phyloP scores from a whole-genome alignment of 2,888 invertebrate genomes.

The Brachypterus glaber region DNA sequence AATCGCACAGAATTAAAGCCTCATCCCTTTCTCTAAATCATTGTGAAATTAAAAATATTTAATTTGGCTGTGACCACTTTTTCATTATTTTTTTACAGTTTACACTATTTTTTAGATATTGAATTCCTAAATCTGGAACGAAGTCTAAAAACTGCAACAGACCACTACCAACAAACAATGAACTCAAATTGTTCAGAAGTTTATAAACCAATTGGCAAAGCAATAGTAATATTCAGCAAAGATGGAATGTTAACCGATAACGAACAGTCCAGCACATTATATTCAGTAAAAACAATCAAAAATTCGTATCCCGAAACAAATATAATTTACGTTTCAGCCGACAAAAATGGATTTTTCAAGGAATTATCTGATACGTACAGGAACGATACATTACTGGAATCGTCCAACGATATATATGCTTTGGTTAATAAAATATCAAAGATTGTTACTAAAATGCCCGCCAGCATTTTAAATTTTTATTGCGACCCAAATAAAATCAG shows the following conservation, averaged over 20 bases:
- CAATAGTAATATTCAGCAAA: constrained; percentile 44
- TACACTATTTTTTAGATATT: constrained; percentile 46
- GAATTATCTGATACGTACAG: constrained; percentile 24
- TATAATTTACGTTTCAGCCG: constrained; percentile 45
- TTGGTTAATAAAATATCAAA: constrained; percentile 29
- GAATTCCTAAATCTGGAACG: constrained; percentile 44
- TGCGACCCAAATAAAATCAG: constrained; percentile 35
- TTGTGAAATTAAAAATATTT: too few relatives aligned
- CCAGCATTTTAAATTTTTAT: constrained; percentile 32
- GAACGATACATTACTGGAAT: constrained; percentile 43
- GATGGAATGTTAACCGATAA: constrained; percentile 34
- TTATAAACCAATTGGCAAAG: constrained; percentile 41
- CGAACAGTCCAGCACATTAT: constrained; percentile 40
- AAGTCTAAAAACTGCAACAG: constrained; percentile 43
- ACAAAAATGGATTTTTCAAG: constrained; percentile 20
- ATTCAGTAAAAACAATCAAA: constrained; percentile 42
- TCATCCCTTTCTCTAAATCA: too few relatives aligned
- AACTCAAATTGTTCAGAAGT: constrained; percentile 34
- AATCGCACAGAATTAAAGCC: too few relatives aligned
- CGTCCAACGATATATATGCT: constrained; percentile 24
- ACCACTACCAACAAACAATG: constrained; percentile 43
- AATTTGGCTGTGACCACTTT: too few relatives aligned
- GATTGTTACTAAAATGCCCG: constrained; percentile 30
- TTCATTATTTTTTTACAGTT: too few relatives aligned
- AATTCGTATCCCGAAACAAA: constrained; percentile 45